Evolutionary conservation across 2,113 vertebrate genomes (phyloP).

Genomic region (Eidolon helvum): DNA sequence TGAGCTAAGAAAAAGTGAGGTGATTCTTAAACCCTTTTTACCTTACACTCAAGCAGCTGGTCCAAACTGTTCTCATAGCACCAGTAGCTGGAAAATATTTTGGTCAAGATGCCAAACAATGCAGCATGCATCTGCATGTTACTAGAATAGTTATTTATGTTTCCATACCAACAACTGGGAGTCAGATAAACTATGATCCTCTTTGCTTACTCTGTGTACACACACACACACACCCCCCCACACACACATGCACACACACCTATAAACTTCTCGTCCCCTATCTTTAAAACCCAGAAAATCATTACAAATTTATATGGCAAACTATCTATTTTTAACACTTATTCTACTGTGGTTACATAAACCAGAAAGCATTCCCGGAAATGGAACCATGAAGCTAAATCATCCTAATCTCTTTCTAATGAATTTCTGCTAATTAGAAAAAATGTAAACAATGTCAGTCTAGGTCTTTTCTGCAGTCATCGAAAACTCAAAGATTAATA

Average conservation of each 20-base stretch:
- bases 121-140: neutral
- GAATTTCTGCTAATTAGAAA: neutral
- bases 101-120: slow-evolving; percentile 5
- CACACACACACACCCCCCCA: neutral
- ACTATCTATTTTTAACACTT: neutral
- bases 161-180: neutral
- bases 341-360: neutral
- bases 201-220: neutral
- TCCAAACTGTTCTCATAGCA: neutral
- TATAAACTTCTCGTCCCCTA: neutral
- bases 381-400: neutral
- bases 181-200: neutral
- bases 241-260: neutral
- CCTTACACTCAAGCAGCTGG: neutral
- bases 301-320: neutral
- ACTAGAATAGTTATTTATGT: neutral
- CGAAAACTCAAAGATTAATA: neutral
- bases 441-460: neutral
- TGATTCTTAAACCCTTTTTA: neutral
- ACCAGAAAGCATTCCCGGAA: neutral
- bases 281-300: neutral
- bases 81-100: neutral
- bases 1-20: neutral
- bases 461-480: neutral
- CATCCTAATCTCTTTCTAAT: neutral